Evolutionary conservation across 2,888 invertebrate genomes (phyloP).

Genomic region (Pheosia gnoma): DNA sequence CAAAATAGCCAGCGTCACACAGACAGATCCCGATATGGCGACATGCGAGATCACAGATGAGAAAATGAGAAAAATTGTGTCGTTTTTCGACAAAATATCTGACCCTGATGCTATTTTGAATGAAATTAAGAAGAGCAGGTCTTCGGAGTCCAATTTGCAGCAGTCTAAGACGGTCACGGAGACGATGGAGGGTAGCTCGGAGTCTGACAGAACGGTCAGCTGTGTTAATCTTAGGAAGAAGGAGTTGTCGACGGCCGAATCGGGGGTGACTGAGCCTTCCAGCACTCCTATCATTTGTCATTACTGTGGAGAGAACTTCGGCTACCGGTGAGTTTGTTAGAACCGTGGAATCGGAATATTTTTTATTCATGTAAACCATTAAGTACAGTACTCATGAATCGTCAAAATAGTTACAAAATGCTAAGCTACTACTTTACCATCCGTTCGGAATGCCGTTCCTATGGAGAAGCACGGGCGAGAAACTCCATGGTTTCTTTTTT

Average conservation of each 20-base stretch:
- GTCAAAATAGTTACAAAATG: too few species aligned
- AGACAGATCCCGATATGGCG: slow-evolving; percentile 58
- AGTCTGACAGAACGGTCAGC: slow-evolving; percentile 49
- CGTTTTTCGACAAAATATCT: slow-evolving; percentile 71
- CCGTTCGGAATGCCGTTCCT: too few species aligned
- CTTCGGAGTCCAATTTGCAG: slow-evolving; percentile 52
- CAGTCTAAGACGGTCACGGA: slow-evolving; percentile 37
- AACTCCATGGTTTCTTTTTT: too few species aligned
- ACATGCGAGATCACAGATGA: slow-evolving; percentile 58
- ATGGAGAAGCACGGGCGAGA: too few species aligned
- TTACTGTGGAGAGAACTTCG: slow-evolving; percentile 63
- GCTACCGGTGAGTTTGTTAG: slow-evolving; percentile 48
- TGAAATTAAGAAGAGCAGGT: slow-evolving; percentile 55
- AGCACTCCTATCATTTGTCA: slow-evolving; percentile 48
- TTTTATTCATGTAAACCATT: too few species aligned
- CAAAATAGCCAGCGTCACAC: slow-evolving; percentile 57
- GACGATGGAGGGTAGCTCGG: slow-evolving; percentile 29
- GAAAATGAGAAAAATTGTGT: slow-evolving; percentile 73
- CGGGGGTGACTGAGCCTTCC: slow-evolving; percentile 35
- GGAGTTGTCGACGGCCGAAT: slow-evolving; percentile 35
- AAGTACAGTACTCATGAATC: too few species aligned
- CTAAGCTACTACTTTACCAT: too few species aligned
- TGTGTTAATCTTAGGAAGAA: slow-evolving; percentile 45
- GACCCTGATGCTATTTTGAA: slow-evolving; percentile 56
- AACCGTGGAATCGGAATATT: too few species aligned